Evolutionary conservation across 2,113 vertebrate species (phyloP), one percentile per base, ranked within the genome.

Genomic region (Eubucco bourcierii): DNA sequence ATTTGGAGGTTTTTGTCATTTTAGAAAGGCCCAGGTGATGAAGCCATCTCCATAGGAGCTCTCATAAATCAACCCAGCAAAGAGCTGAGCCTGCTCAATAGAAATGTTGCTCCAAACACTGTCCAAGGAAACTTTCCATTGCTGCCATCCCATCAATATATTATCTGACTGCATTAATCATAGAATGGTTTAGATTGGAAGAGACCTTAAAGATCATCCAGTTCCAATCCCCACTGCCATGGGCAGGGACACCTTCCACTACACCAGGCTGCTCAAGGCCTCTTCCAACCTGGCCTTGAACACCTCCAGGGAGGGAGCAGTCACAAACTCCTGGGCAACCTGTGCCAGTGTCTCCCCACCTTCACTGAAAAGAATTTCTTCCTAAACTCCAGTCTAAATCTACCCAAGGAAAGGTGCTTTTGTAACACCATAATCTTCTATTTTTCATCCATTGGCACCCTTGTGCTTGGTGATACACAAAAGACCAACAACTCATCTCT

Each of bases 1-100:
- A 41, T 47, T 1, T 68, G n/a, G 34, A 71, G 8, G 4, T 81
- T 46, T 83, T 89, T 72, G 52, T 77, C 7, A 25, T 74, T 90
- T 79, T 73, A 64, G 66, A 79, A 60, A 64, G 6, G 4, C 3
- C 7, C 13, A 58, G 46, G 41, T 27, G 19, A 18, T 2, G 11
- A 68, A 14, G 56, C 4, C 0, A 0, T 24, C 28, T 83, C 66
- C 21, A 2, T 1, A 41, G 24, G 9, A 59, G 9, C 27, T 50
- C 34, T 10, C 10, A 29, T 12, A 46, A 55, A 53, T 60, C n/a
- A 81, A 19, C 16, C 18, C 52, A 63, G 11, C 8, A n/a, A 82
- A 33, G 33, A 74, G 7, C 15, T 46, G 73, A 84, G 28, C 19
- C 27, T 34, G 29, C 37, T 15, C 12, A 76, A 24, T 25, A 37